These are phyloP conservation scores for Alethe castanea DNA, from an alignment of 2,113 vertebrate genomes.

Conservation along the genomic window DNA sequence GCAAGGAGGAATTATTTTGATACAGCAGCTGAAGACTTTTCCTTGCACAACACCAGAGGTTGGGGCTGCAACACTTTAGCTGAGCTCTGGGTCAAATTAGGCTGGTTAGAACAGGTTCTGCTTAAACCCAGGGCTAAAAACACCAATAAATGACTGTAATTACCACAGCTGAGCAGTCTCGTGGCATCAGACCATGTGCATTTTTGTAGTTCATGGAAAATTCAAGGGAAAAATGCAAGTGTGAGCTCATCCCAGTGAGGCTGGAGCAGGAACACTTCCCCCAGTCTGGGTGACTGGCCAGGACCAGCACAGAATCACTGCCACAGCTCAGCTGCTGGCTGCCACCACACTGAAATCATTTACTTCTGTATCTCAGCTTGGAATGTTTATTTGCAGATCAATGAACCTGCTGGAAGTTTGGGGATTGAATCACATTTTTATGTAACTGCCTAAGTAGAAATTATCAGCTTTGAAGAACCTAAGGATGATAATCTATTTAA, in stretches of 20 bases:
- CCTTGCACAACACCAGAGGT: neutral
- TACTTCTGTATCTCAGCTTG: neutral
- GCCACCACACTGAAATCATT: neutral
- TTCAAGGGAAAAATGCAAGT: neutral
- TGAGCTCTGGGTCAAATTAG: neutral
- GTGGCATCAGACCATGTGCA: neutral
- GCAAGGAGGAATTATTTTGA: neutral
- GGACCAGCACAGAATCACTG: neutral
- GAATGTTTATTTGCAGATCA: neutral
- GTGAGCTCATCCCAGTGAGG: neutral
- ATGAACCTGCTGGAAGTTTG: neutral
- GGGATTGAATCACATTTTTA: neutral
- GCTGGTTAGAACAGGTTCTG: neutral
- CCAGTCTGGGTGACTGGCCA: neutral
- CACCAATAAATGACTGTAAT: slow-evolving; percentile 3
- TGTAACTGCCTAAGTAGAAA: neutral
- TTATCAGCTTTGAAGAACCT: neutral
- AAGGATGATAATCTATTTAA: neutral
- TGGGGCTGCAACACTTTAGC: neutral
- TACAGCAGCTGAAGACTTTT: neutral
- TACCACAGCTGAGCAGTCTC: neutral
- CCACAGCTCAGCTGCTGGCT: neutral
- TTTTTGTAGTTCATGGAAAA: neutral
- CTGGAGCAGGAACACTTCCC: neutral
- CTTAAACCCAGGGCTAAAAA: slow-evolving; percentile 19